These are phyloP conservation scores for Folsomia candida DNA, from an alignment of 2,888 invertebrate genomes.

Conservation along the genomic window DNA sequence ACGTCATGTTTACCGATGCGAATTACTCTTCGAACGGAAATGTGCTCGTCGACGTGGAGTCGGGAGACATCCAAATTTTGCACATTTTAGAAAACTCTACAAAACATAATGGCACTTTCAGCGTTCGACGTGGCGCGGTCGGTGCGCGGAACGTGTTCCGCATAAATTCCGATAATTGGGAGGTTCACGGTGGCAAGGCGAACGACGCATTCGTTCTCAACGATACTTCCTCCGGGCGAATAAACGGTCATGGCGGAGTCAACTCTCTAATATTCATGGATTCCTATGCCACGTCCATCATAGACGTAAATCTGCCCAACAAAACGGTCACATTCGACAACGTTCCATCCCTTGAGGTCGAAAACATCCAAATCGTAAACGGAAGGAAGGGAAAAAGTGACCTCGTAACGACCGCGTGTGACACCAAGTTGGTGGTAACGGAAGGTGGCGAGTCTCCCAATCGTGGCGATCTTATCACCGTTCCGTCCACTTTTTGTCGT, in stretches of 20 bases:
- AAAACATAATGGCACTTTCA: too few species aligned
- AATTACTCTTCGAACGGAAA: too few species aligned
- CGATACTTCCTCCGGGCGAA: neutral
- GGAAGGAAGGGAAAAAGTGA: conserved; percentile 8
- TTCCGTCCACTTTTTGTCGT: neutral
- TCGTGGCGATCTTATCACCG: neutral
- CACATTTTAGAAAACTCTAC: too few species aligned
- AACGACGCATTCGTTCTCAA: conserved; percentile 14
- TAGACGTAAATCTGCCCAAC: neutral
- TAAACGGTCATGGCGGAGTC: conserved; percentile 11
- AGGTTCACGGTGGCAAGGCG: conserved; percentile 1
- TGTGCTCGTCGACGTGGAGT: too few species aligned
- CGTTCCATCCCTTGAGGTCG: too few species aligned
- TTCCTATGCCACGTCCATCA: neutral
- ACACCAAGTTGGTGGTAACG: conserved; percentile 12
- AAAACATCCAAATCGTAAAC: conserved; percentile 11
- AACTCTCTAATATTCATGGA: conserved; percentile 7
- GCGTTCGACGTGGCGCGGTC: neutral
- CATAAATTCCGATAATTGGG: conserved; percentile 4
- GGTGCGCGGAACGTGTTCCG: conserved; percentile 12
- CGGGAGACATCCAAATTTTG: too few species aligned
- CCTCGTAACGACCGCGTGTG: conserved; percentile 1
- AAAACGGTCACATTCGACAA: neutral
- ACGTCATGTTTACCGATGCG: too few species aligned
- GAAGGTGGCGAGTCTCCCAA: conserved; percentile 1